These are phyloP conservation scores for Acrocyrtus sp. DNA, from an alignment of 2,888 invertebrate genomes.

Conservation along the genomic window DNA sequence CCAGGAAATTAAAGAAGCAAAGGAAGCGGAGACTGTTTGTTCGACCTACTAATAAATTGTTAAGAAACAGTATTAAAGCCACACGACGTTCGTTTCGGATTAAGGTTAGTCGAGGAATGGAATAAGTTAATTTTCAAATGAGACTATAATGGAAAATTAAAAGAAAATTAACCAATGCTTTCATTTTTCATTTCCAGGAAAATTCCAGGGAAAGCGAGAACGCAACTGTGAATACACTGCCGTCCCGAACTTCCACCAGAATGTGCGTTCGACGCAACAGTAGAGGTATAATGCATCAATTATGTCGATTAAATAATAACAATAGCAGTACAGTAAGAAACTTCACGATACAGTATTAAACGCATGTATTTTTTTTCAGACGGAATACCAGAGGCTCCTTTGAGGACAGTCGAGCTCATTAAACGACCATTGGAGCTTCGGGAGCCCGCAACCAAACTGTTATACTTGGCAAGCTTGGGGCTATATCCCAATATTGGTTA, in stretches of 20 bases:
- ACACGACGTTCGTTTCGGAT: conserved; percentile 17
- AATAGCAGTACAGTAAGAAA: background rate
- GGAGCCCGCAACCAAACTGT: conserved; percentile 53
- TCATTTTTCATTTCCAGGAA: no score
- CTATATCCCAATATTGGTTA: conserved; percentile 52
- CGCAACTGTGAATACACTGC: conserved; percentile 1
- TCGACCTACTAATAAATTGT: conserved; percentile 22
- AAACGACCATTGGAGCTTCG: conserved; percentile 51
- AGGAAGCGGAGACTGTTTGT: conserved; percentile 32
- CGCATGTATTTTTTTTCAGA: conserved; percentile 6
- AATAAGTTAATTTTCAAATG: no score
- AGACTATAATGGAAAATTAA: no score
- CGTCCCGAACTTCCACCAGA: conserved; percentile 32
- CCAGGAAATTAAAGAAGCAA: conserved; percentile 40
- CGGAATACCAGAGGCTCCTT: conserved; percentile 38
- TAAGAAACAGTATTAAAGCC: conserved; percentile 34
- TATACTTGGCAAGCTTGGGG: conserved; percentile 53
- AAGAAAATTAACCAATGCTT: no score
- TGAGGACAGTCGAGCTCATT: conserved; percentile 54
- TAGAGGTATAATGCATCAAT: conserved; percentile 24
- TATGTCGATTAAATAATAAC: no score
- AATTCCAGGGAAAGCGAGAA: no score
- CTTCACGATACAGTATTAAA: conserved; percentile 3
- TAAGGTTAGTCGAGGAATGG: conserved; percentile 32
- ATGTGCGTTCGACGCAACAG: conserved; percentile 33